Evolutionary conservation across 1,140 invertebrate species (phyloP), one percentile per base, ranked within the genome.

Genomic region (Ips nitidus): DNA sequence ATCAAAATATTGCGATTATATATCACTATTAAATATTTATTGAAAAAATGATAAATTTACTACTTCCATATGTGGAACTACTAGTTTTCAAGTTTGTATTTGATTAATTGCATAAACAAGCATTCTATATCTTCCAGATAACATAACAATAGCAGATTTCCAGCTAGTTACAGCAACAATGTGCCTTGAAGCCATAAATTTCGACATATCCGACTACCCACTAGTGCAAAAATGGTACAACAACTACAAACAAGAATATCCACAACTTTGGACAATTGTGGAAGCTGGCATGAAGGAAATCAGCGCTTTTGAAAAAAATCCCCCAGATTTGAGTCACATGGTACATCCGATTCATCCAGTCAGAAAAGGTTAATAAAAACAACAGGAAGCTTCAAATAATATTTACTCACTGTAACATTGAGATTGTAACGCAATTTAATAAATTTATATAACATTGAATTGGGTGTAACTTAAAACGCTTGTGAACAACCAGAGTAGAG

Each of bases 121-220:
- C 45, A 22, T 2, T 36, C 37, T 59, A 6, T 1, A 1, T n/a
- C 37, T 59, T 59, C 38, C 38, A 77, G 86, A 91, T 74, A 80
- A 87, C 70, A 65, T 91, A 36, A 91, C 90, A 1, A 91, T 92
- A 70, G 90, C 89, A 2, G 90, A 92, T 77, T 89, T 91, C 73
- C 87, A 84, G 4, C 78, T 92, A 1, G 78, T 89, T 45, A 88
- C 89, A 22, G 84, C 88, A 2, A 90, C 87, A 0, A 85, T 91
- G 81, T 89, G 88, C 60, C 79, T 92, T 43, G 90, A 92, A 80
- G 89, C 86, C 1, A 89, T 91, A 36, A 78, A 83, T 50, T 90
- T 90, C 75, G 86, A 90, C 77, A 81, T 85, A 65, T 84, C 82
- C 56, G 77, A 81, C 57, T 90, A 87, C 77, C 78, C 81, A 38